phyloP scores from a whole-genome alignment of 2,113 vertebrate genomes.

The Sarotherodon lohbergeri region DNA sequence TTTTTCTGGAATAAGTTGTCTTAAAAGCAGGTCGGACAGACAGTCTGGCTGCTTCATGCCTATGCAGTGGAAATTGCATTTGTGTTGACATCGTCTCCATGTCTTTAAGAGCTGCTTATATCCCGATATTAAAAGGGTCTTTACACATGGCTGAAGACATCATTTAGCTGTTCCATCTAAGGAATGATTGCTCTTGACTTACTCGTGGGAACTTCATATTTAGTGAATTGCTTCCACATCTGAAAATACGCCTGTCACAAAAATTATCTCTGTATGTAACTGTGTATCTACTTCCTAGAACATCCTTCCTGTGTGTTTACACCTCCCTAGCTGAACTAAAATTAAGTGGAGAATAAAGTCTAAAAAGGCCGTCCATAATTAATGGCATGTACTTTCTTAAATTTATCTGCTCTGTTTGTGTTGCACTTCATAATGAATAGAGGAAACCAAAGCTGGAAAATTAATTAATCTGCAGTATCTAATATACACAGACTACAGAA shows the following conservation, averaged over 20 bases:
- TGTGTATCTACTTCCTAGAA: neutral
- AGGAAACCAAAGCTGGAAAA: slow-evolving; percentile 14
- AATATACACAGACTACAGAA: slow-evolving; percentile 57
- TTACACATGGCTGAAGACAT: neutral
- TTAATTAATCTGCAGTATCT: slow-evolving; percentile 48
- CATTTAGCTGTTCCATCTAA: neutral
- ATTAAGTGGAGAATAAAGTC: neutral
- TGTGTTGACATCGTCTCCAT: neutral
- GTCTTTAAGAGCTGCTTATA: neutral
- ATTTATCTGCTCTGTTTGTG: slow-evolving; percentile 41
- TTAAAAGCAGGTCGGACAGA: slow-evolving; percentile 5
- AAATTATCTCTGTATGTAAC: neutral
- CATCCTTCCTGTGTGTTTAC: neutral
- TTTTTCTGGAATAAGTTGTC: neutral
- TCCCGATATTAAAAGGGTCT: neutral
- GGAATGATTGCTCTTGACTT: neutral
- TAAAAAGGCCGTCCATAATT: neutral
- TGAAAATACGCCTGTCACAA: neutral
- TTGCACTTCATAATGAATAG: slow-evolving; percentile 17
- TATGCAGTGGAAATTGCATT: slow-evolving; percentile 13
- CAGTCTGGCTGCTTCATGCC: neutral
- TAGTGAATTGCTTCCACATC: neutral
- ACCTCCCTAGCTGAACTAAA: neutral
- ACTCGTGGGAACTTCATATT: neutral
- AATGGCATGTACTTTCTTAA: slow-evolving; percentile 29